Evolutionary conservation across 2,113 vertebrate species (phyloP), one percentile per base, ranked within the genome.

Genomic region (Caloenas nicobarica): DNA sequence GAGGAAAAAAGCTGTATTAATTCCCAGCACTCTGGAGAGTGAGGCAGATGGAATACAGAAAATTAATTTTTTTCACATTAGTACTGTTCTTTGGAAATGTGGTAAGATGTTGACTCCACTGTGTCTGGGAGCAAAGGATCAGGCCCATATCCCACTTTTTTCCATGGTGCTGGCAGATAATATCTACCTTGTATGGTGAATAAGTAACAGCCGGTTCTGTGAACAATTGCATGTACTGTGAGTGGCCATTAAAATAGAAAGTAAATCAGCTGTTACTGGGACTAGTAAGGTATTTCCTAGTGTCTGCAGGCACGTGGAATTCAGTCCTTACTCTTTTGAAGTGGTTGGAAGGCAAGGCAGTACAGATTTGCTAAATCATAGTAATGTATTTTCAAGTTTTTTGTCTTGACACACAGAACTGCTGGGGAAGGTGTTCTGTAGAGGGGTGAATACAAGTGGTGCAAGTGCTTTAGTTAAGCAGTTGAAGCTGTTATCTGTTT

Each of bases 1-100:
- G 16, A 86, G 80, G 86, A 86, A 95, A 95, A 96, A 96, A 69
- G 19, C 78, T 92, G 72, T 93, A 74, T 90, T 88, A 60, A 61
- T 95, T 96, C 92, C 88, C 72, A 71, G 81, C 62, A 38, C 58
- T 2, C 42, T 60, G 65, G 42, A 96, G 82, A 33, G 26, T 4
- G 22, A 88, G 72, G 86, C 57, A 17, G 57, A 86, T 84, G 81
- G 93, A 93, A 72, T 84, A 95, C 34, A 91, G 83, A 92, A 84
- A 58, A 73, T 29, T 3, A 66, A 84, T 82, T 91, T 73, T 65
- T 95, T 93, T 88, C 46, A 40, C 72, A 53, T 80, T 57, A 86
- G 38, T 36, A 8, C 79, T 90, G 0, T 60, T 91, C 54, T 65
- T 76, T 65, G 90, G 92, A 93, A 92, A 78, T 79, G 73, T 81